Conservation (phyloP, 2,888 invertebrate genomes). For the Chesias legatella region DNA sequence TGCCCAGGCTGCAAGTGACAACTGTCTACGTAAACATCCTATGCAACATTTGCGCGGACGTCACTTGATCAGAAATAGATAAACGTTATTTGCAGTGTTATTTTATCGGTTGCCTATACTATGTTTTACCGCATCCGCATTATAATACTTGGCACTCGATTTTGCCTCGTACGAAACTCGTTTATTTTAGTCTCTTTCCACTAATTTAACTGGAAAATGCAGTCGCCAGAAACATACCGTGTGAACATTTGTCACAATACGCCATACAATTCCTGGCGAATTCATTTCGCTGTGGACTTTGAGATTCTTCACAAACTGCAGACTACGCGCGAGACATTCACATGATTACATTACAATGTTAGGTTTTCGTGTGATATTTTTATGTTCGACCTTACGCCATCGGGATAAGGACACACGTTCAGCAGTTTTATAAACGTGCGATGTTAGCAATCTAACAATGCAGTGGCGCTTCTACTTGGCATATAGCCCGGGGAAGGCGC, state of each 20-base stretch:
- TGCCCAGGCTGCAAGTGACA: slow-evolving; percentile 40
- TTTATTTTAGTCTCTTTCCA: slow-evolving; percentile 1
- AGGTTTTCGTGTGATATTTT: slow-evolving; percentile 22
- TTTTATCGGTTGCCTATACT: slow-evolving; percentile 8
- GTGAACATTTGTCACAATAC: slow-evolving; percentile 38
- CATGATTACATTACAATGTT: slow-evolving; percentile 45
- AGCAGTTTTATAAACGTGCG: slow-evolving; percentile 32
- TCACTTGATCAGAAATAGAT: slow-evolving; percentile 8
- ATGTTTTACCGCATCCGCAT: slow-evolving; percentile 12
- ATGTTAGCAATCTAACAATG: slow-evolving; percentile 52
- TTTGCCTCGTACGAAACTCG: slow-evolving; percentile 8
- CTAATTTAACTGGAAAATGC: slow-evolving; percentile 10
- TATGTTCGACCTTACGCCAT: slow-evolving; percentile 43
- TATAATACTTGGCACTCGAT: slow-evolving; percentile 16
- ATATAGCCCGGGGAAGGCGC: slow-evolving; percentile 60
- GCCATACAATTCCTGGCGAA: slow-evolving; percentile 46
- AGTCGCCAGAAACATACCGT: slow-evolving; percentile 35
- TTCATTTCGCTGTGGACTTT: slow-evolving; percentile 54
- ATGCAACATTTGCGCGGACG: slow-evolving; percentile 12
- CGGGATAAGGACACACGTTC: slow-evolving; percentile 34
- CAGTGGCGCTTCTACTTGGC: slow-evolving; percentile 75
- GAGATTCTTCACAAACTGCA: slow-evolving; percentile 66
- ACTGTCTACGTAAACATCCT: slow-evolving; percentile 26
- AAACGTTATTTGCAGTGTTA: slow-evolving; percentile 6
- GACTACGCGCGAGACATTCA: slow-evolving; percentile 68